Conservation (phyloP, 2,113 vertebrate species). For the Haliaeetus leucogaster region DNA sequence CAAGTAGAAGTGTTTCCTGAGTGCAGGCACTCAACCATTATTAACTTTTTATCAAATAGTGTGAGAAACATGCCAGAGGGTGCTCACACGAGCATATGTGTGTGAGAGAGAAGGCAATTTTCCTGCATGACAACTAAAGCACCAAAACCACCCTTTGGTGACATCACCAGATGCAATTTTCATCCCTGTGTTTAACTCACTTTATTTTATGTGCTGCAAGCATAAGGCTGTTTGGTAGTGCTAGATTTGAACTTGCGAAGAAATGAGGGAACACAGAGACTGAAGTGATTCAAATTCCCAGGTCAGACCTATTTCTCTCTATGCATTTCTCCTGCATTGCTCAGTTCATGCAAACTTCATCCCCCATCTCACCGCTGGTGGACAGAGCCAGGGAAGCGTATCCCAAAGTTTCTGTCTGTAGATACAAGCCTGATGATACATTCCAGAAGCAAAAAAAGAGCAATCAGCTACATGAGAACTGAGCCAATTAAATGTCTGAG, state of each 20-base stretch:
- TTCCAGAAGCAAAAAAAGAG: slow-evolving; percentile 57
- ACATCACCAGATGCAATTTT: background rate
- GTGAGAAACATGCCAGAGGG: background rate
- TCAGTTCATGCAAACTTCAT: background rate
- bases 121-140: background rate
- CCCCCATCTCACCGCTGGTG: background rate
- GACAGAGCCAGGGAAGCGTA: background rate
- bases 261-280: background rate
- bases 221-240: background rate
- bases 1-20: background rate
- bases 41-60: background rate
- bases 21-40: background rate
- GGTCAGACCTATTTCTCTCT: background rate
- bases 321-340: background rate
- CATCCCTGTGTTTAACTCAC: background rate
- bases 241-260: background rate
- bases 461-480: slow-evolving; percentile 65
- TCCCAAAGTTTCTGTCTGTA: background rate
- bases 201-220: background rate
- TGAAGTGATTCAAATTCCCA: background rate
- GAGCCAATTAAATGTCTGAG: slow-evolving; percentile 73
- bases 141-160: background rate
- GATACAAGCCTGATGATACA: slow-evolving; percentile 30
- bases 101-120: background rate
- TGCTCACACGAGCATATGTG: background rate